Percentiles rank a stretch among this genome's conserved stretches.
These are phyloP conservation scores for Chlamydotis undulata DNA, from an alignment of 2,113 vertebrate species.

Conservation along the genomic window DNA sequence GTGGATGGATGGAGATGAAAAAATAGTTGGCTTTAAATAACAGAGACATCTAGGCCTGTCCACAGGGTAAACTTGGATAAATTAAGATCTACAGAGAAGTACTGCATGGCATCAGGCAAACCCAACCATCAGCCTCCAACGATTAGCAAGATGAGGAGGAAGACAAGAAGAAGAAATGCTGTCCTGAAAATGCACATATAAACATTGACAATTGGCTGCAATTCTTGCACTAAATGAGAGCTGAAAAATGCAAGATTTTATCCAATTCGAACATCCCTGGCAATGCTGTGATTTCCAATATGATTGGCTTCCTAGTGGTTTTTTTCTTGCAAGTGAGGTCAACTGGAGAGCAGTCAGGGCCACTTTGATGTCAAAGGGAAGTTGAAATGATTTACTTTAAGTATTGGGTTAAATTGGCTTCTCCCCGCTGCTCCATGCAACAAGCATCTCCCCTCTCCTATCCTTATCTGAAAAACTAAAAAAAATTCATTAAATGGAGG, in stretches of 20 bases:
- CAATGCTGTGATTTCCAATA: accelerated
- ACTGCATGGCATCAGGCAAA: accelerated
- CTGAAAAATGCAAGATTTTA: neutral
- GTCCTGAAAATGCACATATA: neutral
- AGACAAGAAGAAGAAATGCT: neutral
- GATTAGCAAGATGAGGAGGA: neutral
- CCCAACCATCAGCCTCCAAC: neutral
- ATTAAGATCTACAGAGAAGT: neutral
- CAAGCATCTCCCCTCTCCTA: neutral
- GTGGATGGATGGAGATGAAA: neutral
- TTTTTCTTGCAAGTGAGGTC: neutral
- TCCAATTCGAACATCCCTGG: neutral
- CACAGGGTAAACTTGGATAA: neutral
- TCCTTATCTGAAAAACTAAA: neutral
- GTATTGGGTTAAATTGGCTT: neutral
- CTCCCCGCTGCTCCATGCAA: neutral
- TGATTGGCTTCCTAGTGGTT: accelerated
- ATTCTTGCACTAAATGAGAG: neutral
- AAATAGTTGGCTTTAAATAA: neutral
- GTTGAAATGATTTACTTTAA: neutral
- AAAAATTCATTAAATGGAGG: neutral
- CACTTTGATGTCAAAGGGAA: accelerated
- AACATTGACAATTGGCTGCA: neutral
- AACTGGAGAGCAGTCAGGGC: neutral
- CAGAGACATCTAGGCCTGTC: neutral